Evolutionary conservation across 2,888 invertebrate genomes (phyloP), one percentile per base, ranked within the genome.

Genomic region (Dendrolimus houi): DNA sequence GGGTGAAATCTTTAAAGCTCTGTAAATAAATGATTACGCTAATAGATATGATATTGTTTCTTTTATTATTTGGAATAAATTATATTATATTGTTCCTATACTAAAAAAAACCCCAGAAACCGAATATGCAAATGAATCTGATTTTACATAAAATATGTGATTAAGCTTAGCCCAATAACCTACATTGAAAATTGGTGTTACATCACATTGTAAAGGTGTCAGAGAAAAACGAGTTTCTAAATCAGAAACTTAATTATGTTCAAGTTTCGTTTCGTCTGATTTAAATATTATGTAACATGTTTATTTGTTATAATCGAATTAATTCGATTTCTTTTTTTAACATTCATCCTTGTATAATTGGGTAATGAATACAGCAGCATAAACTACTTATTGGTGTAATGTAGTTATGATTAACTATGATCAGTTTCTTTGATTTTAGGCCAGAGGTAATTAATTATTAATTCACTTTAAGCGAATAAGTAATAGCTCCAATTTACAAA

Each of bases 161-260:
- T 47, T 9, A 47, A 47, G 47, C 47, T 47, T 47, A 8, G 47
- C 8, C 47, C 12, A 47, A 3, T 47, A 47, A 47, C 47, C 47
- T 12, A 47, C 47, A 47, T 47, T 47, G 9, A 7, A 47, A 47
- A 47, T 47, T 9, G 12, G 12, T 47, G 12, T 47, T 47, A 47
- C 47, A 47, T 47, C 47, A 47, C 47, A 47, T 10, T 12, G 47
- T 2, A 47, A 47, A 47, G 47, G 47, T 47, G 47, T 47, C 47
- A 47, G 12, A 10, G 47, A 12, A 47, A 47, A 47, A 47, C 47
- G 2, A 47, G 47, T 47, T 47, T 47, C 47, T 47, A 47, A 47
- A 47, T 47, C 47, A 47, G 47, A 47, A 9, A 47, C 3, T 29
- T 29, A 29, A 29, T 70, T 62, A 69, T 70, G 63, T 68, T 52